phyloP scores from a whole-genome alignment of 2,888 invertebrate genomes.

The Candidula unifasciata region DNA sequence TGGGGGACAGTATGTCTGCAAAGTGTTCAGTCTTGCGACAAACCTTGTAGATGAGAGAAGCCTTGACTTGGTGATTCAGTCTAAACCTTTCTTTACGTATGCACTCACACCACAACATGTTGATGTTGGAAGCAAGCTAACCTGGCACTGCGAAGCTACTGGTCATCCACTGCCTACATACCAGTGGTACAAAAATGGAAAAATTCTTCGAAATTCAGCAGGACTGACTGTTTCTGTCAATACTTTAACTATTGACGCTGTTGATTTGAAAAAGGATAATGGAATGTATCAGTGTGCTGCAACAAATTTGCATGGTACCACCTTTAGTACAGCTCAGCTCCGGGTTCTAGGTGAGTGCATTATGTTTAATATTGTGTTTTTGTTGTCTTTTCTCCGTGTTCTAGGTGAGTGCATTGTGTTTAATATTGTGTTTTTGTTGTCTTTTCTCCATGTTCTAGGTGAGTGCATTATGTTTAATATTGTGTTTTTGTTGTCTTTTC shows the following conservation, averaged over 20 bases:
- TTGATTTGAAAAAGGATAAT: conserved; percentile 82
- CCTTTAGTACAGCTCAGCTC: conserved; percentile 92
- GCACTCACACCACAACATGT: conserved; percentile 71
- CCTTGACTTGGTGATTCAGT: conserved; percentile 51
- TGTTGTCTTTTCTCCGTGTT: too few species aligned
- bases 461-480: too few species aligned
- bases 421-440: not conserved
- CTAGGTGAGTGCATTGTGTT: too few species aligned
- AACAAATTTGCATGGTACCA: conserved; percentile 84
- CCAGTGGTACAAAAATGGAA: conserved; percentile 70
- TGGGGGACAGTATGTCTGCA: conserved; percentile 93
- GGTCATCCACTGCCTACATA: conserved; percentile 67
- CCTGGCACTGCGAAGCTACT: conserved; percentile 73
- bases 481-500: not conserved
- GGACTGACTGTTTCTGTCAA: conserved; percentile 60
- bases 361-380: not conserved
- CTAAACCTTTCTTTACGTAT: conserved; percentile 72
- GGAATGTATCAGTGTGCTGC: conserved; percentile 98
- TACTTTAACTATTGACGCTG: conserved; percentile 61
- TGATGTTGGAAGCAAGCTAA: conserved; percentile 66
- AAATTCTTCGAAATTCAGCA: conserved; percentile 34
- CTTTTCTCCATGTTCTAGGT: too few species aligned
- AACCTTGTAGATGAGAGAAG: conserved; percentile 48
- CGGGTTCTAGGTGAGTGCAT: conserved; percentile 86
- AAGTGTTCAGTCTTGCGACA: conserved; percentile 79